Base-by-base conservation (phyloP, 2,797 vertebrate species). In the Tolypeutes matacus region DNA sequence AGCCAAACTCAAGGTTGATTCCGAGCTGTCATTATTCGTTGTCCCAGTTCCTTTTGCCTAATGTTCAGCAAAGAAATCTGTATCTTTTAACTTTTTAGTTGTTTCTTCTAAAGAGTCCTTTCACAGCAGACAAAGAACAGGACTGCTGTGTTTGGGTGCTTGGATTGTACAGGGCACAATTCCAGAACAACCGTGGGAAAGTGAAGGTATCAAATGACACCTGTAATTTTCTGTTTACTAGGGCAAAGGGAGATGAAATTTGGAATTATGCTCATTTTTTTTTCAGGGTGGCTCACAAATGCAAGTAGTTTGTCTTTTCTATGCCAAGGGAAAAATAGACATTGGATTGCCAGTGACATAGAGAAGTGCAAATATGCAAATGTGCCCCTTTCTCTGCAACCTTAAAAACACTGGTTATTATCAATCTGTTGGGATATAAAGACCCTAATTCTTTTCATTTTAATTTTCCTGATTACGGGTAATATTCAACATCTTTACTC, bases 11-110 rank as follows among this genome's bases (percentile, higher is more conserved):
- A 92, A 89, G 83, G 70, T 89, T 86, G 42, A 84, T 90, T 82
- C 85, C 93, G 94, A 92, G 25, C 72, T 92, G 56, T 84, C 90
- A 96, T 93, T 87, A 75, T 86, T 95, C 39, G 70, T 82, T 93
- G 94, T 86, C 92, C 96, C 65, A 95, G 93, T 96, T 96, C 58
- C 83, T 94, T 93, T 58, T 77, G 75, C 93, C 39, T 49, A 67
- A 84, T 78, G 82, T 49, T 84, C 65, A 96, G 83, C 75, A 96
- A 89, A 94, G 85, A 96, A 92, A 96, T 86, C 76, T 85, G 31
- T 31, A 78, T 96, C 90, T 96, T 93, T 90, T 70, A 84, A 94
- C 76, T 81, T 34, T 29, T 84, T 69, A 93, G 72, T 65, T 88
- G 46, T 77, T 96, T 95, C 60, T 95, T 89, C 46, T 84, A 49